Evolutionary conservation across 2,113 vertebrate genomes (phyloP).

Genomic region (Pseudopodoces humilis): DNA sequence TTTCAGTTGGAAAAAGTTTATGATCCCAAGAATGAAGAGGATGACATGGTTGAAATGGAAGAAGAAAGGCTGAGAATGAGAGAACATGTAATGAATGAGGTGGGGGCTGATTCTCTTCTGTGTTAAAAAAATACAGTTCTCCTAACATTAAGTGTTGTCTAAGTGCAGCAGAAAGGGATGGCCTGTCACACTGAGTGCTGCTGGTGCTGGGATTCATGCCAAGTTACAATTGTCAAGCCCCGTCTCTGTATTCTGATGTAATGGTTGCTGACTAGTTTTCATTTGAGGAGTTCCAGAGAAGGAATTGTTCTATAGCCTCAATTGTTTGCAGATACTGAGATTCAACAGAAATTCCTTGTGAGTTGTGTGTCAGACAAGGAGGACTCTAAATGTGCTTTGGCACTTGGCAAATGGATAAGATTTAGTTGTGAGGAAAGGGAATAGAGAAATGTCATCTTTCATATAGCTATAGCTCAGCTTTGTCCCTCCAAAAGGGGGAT

Average conservation of each 20-base stretch:
- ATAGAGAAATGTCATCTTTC: background rate
- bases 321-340: background rate
- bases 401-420: background rate
- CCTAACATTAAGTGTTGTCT: background rate
- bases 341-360: background rate
- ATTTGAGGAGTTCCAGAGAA: background rate
- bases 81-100: constrained; percentile 98
- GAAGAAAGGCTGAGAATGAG: constrained; percentile 96
- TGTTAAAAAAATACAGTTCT: background rate
- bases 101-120: constrained; percentile 33
- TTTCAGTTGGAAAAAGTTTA: constrained; percentile 95
- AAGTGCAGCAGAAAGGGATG: background rate
- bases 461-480: background rate
- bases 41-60: constrained; percentile 99
- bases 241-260: background rate
- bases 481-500: background rate
- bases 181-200: background rate
- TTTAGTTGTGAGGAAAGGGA: background rate
- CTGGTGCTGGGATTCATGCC: background rate
- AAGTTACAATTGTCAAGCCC: background rate
- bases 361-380: background rate
- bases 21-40: constrained; percentile 94
- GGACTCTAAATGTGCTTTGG: background rate
- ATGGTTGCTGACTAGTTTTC: background rate
- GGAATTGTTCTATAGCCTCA: background rate